Evolutionary conservation across 2,888 invertebrate genomes (phyloP).

Genomic region (Stomorhina lunata): DNA sequence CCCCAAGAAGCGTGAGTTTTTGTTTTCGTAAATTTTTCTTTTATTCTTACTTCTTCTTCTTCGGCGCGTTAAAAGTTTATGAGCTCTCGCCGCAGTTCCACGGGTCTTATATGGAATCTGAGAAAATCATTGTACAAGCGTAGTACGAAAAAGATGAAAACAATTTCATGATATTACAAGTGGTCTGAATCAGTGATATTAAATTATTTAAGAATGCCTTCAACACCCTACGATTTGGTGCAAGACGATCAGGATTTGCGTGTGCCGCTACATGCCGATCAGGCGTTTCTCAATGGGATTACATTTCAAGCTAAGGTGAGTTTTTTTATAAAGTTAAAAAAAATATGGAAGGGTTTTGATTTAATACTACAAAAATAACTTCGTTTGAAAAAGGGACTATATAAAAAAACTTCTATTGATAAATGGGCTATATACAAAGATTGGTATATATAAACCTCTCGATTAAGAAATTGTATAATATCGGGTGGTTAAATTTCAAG

Average conservation of each 20-base stretch:
- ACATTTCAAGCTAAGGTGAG: constrained; percentile 98
- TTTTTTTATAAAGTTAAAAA: constrained; percentile 6
- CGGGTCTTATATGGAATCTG: constrained; percentile 77
- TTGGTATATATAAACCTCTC: no score
- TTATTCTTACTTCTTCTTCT: neutral
- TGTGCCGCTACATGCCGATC: constrained; percentile 97
- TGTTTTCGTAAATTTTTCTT: neutral
- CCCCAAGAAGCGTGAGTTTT: neutral
- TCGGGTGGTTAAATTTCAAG: no score
- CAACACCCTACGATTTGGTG: constrained; percentile 95
- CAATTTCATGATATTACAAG: constrained; percentile 80
- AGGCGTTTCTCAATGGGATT: constrained; percentile 96
- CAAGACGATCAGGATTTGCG: constrained; percentile 97
- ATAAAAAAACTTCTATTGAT: no score
- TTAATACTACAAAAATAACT: neutral
- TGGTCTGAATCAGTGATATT: constrained; percentile 80
- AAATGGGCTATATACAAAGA: no score
- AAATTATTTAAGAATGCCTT: constrained; percentile 86
- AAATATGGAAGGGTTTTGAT: neutral
- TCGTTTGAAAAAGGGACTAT: neutral
- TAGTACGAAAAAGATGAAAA: constrained; percentile 80
- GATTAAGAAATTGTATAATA: no score
- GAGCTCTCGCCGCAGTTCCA: constrained; percentile 57
- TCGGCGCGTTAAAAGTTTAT: constrained; percentile 45
- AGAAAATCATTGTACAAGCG: constrained; percentile 78